Percentiles rank a stretch among this genome's conserved stretches.
Conservation (phyloP, 2,113 vertebrate genomes). For the Tragelaphus buxtoni region DNA sequence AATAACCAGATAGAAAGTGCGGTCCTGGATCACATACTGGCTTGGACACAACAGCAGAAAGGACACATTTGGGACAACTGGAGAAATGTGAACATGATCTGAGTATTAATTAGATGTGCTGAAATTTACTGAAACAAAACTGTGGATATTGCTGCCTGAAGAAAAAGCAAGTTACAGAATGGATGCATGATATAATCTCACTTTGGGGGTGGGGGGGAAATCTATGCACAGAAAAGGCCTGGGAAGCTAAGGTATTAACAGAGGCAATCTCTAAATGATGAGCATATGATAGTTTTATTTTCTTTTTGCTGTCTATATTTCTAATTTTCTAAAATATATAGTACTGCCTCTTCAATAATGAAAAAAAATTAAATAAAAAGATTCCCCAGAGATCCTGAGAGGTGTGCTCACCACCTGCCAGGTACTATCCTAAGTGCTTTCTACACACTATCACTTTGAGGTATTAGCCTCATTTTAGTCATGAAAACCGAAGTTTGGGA, state of each 20-base stretch:
- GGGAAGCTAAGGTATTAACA: not conserved
- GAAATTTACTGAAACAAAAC: not conserved
- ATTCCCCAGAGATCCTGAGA: not conserved
- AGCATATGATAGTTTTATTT: not conserved
- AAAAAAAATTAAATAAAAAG: not conserved
- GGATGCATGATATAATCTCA: not conserved
- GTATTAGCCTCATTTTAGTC: not conserved
- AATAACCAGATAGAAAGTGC: not conserved
- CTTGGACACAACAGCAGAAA: not conserved
- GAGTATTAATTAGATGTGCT: slow-evolving; percentile 5
- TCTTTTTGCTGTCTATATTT: not conserved
- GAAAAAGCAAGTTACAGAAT: not conserved
- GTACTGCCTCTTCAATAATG: not conserved
- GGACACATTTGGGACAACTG: not conserved
- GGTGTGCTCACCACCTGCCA: not conserved
- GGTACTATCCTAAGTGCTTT: not conserved
- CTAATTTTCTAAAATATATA: not conserved
- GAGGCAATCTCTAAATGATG: not conserved
- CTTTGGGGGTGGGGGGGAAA: not conserved
- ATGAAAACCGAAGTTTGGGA: not conserved
- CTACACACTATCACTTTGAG: not conserved
- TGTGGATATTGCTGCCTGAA: not conserved
- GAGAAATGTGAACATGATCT: not conserved
- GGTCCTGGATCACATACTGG: not conserved
- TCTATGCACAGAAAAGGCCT: not conserved